phyloP scores from a whole-genome alignment of 2,113 vertebrate genomes.

The Vulpes ferrilata region DNA sequence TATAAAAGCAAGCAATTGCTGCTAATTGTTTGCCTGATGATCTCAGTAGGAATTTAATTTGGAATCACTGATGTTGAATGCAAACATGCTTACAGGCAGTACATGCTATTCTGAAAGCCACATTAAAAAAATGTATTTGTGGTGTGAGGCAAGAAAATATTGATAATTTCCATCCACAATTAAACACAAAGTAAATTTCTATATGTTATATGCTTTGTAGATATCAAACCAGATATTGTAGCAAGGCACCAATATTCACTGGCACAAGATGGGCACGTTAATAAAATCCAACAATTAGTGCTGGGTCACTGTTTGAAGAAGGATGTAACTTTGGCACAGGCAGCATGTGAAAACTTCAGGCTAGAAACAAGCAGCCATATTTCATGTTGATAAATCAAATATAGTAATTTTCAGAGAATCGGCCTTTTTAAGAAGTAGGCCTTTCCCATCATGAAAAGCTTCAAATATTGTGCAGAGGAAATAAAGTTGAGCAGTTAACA shows the following conservation, averaged over 20 bases:
- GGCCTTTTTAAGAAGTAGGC: not conserved
- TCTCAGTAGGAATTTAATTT: constrained; percentile 46
- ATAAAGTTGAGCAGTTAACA: not conserved
- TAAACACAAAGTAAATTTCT: not conserved
- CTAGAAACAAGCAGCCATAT: not conserved
- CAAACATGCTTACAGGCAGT: not conserved
- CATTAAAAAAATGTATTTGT: constrained; percentile 18
- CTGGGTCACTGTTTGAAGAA: not conserved
- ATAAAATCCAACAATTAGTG: not conserved
- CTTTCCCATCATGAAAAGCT: not conserved
- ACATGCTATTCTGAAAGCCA: not conserved
- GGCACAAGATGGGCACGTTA: not conserved
- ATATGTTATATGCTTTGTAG: not conserved
- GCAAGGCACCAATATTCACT: not conserved
- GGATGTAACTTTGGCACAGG: not conserved
- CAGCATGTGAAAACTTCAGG: not conserved
- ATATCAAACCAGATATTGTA: not conserved
- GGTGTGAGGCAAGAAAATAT: not conserved
- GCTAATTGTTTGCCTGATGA: constrained; percentile 46
- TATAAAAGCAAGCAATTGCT: constrained; percentile 32
- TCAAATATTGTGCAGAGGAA: not conserved
- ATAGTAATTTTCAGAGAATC: not conserved
- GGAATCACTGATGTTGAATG: constrained; percentile 16
- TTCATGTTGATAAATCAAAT: not conserved
- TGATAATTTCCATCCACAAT: not conserved